Conservation (phyloP, 2,797 vertebrate genomes). For the Lepidocolaptes lacrymiger region DNA sequence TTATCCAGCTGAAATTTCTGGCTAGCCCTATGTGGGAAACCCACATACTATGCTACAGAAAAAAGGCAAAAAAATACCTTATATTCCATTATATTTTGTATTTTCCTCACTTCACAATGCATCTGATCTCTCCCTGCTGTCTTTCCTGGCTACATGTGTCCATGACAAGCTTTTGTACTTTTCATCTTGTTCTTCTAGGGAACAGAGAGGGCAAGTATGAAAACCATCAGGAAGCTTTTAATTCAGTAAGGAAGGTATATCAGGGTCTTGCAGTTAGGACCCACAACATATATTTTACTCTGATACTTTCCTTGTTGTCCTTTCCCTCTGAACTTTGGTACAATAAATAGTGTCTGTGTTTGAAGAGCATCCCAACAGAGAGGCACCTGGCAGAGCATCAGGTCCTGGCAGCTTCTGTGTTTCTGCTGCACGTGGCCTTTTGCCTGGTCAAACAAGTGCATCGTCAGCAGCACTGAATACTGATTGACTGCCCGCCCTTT, state of each 20-base stretch:
- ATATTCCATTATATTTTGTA: not conserved
- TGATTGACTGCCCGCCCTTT: accelerated
- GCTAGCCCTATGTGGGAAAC: not conserved
- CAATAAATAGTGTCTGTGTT: not conserved
- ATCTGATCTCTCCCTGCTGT: not conserved
- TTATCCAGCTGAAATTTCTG: not conserved
- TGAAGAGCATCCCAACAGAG: not conserved
- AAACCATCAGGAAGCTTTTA: not conserved
- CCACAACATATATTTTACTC: not conserved
- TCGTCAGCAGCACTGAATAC: accelerated
- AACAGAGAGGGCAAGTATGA: not conserved
- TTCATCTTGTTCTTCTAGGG: not conserved
- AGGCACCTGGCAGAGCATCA: not conserved
- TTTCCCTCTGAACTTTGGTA: conserved; percentile 7
- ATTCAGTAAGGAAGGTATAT: not conserved
- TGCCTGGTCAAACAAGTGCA: not conserved
- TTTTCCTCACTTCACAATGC: not conserved
- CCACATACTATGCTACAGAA: not conserved
- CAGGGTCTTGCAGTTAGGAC: not conserved
- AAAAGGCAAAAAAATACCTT: accelerated
- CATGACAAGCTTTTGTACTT: not conserved
- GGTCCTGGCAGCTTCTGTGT: accelerated
- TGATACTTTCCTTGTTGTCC: not conserved
- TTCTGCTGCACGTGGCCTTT: not conserved
- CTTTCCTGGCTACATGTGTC: accelerated